phyloP scores from a whole-genome alignment of 2,797 vertebrate species.

The Australoheros facetus region DNA sequence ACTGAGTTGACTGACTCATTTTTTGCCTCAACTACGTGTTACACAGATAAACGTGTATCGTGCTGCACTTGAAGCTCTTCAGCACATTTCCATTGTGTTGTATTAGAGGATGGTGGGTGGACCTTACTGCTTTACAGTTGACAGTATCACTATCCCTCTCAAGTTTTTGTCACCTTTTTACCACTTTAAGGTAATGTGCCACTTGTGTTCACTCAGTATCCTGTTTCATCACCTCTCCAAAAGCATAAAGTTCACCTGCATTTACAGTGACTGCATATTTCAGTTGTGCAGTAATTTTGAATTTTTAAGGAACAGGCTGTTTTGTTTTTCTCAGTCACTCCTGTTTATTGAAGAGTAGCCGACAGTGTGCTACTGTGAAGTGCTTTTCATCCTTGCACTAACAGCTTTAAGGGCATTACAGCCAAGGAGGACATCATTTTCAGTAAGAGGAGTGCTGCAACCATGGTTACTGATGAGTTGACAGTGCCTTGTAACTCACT shows the following conservation, averaged over 20 bases:
- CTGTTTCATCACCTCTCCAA: background rate
- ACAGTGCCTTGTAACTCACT: slow-evolving; percentile 74
- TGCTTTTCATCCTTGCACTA: slow-evolving; percentile 46
- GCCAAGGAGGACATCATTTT: slow-evolving; percentile 45
- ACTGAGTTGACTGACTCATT: background rate
- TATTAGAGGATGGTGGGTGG: background rate
- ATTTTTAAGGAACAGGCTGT: background rate
- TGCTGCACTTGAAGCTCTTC: slow-evolving; percentile 25
- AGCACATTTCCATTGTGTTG: slow-evolving; percentile 10
- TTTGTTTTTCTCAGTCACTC: background rate
- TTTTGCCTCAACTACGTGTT: slow-evolving; percentile 3
- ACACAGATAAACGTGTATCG: slow-evolving; percentile 14
- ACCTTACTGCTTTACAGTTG: background rate
- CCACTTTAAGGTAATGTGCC: background rate
- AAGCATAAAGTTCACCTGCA: background rate
- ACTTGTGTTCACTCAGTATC: slow-evolving; percentile 1
- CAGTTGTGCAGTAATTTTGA: background rate
- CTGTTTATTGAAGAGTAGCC: slow-evolving; percentile 18
- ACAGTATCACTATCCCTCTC: background rate
- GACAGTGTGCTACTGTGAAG: slow-evolving; percentile 8
- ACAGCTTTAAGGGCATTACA: slow-evolving; percentile 49
- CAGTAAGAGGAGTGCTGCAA: slow-evolving; percentile 42
- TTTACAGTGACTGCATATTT: background rate
- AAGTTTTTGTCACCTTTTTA: slow-evolving; percentile 6
- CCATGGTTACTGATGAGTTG: slow-evolving; percentile 66